Conservation (phyloP, 2,113 vertebrate species). For the Cyanoramphus novaezelandiae region DNA sequence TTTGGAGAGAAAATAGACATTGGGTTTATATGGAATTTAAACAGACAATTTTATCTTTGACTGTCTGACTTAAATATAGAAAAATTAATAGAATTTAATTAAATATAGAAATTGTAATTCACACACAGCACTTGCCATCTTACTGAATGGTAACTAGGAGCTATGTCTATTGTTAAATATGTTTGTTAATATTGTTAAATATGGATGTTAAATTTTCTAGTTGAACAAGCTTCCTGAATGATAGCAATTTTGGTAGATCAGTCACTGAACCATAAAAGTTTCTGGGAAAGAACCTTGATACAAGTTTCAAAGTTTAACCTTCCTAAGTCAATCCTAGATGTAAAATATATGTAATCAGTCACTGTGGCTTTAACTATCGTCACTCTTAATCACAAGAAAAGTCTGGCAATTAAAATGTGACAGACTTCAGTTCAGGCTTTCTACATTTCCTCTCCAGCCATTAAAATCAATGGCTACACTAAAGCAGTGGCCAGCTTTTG, state of each 20-base stretch:
- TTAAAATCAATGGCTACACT: background rate
- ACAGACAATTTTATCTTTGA: background rate
- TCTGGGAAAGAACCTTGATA: background rate
- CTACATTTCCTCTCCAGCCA: background rate
- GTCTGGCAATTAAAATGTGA: fast-evolving
- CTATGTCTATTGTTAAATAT: background rate
- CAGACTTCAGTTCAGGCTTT: background rate
- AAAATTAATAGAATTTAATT: background rate
- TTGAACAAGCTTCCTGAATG: background rate
- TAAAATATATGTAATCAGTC: background rate
- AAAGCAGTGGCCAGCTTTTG: background rate
- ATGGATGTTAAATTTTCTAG: background rate
- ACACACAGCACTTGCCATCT: background rate
- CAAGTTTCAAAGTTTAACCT: background rate
- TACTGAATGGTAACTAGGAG: background rate
- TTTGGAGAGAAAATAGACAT: background rate
- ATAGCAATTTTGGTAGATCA: background rate
- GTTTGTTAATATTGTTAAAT: background rate
- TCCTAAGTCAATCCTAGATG: background rate
- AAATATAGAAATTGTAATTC: background rate
- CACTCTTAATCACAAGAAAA: background rate
- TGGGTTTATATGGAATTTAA: background rate
- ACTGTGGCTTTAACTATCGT: background rate
- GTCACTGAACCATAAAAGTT: background rate
- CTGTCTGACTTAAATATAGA: background rate